phyloP scores from a whole-genome alignment of 2,113 vertebrate genomes.

The Dromaius novaehollandiae region DNA sequence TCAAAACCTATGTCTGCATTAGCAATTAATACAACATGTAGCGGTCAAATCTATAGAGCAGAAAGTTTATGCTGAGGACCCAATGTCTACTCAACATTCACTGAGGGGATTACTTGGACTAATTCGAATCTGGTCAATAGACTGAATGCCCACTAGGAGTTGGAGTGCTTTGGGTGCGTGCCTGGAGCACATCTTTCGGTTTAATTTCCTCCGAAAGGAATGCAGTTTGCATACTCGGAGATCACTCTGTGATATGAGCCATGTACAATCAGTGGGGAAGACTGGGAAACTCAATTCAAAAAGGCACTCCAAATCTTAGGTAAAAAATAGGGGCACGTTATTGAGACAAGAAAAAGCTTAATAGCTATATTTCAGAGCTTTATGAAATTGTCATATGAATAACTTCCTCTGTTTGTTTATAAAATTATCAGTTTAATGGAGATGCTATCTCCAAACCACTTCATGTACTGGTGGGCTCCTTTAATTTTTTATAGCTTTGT shows the following conservation, averaged over 20 bases:
- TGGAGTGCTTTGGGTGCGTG: background rate
- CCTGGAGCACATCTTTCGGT: background rate
- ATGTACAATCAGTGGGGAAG: background rate
- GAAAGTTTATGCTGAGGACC: background rate
- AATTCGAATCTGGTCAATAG: background rate
- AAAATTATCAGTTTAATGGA: background rate
- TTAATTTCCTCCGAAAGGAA: background rate
- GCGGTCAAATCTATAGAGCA: background rate
- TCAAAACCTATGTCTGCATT: background rate
- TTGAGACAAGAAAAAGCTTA: background rate
- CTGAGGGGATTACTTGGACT: background rate
- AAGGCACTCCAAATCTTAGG: background rate
- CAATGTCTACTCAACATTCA: background rate
- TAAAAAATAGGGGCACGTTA: background rate
- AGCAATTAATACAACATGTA: background rate
- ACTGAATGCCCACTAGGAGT: background rate
- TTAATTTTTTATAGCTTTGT: background rate
- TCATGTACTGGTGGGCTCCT: background rate
- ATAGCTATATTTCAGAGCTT: background rate
- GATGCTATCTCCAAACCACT: background rate
- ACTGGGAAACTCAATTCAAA: background rate
- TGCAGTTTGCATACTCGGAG: background rate
- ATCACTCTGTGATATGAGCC: background rate
- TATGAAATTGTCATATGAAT: background rate
- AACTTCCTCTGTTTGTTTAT: background rate